Evolutionary conservation across 2,888 invertebrate species (phyloP).

Genomic region (Ochlodes sylvanus): DNA sequence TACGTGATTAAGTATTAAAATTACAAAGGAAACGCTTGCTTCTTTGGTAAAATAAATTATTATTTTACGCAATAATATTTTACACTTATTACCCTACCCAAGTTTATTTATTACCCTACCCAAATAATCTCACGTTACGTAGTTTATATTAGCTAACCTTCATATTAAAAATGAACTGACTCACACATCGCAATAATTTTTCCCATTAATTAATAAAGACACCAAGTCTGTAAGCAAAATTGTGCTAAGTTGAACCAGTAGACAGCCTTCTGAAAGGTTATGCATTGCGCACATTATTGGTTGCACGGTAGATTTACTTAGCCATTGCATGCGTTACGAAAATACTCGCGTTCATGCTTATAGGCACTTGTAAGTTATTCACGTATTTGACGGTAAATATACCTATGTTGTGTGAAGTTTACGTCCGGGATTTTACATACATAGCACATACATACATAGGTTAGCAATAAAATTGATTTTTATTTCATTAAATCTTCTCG

Average conservation of each 20-base stretch:
- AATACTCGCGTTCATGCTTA: slow-evolving; percentile 6
- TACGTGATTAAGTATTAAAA: no score
- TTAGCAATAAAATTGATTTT: no score
- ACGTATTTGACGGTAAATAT: not conserved
- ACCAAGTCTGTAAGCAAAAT: not conserved
- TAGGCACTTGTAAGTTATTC: slow-evolving; percentile 5
- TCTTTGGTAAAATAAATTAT: no score
- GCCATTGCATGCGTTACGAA: slow-evolving; percentile 5
- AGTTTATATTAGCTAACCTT: not conserved
- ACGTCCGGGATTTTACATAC: slow-evolving; percentile 27
- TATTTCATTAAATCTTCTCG: slow-evolving; percentile 2
- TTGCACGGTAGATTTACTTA: slow-evolving; percentile 11
- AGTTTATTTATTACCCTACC: no score
- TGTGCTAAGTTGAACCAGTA: slow-evolving; percentile 29
- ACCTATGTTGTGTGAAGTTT: slow-evolving; percentile 17
- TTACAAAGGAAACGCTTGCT: no score
- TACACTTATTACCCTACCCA: no score
- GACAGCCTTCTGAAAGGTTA: slow-evolving; percentile 32
- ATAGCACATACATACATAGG: no score
- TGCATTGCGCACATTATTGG: slow-evolving; percentile 10
- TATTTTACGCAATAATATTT: no score
- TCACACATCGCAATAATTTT: not conserved
- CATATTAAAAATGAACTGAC: not conserved
- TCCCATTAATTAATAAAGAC: slow-evolving; percentile 11
- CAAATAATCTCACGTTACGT: not conserved